Conservation (phyloP, 2,888 invertebrate genomes). For the Eupithecia exiguata region DNA sequence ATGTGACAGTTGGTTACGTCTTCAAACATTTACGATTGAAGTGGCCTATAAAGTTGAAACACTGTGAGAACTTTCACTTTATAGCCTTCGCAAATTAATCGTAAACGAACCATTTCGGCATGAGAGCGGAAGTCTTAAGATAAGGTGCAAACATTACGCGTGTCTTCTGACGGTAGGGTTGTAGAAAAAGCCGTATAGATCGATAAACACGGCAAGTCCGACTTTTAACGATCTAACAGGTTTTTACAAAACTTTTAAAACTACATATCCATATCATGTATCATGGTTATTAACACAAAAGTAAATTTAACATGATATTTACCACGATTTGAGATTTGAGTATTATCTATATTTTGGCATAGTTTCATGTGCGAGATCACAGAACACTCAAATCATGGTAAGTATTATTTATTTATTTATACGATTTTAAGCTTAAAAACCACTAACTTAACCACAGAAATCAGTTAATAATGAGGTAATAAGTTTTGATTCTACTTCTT, state of each 20-base stretch:
- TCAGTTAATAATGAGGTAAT: background rate
- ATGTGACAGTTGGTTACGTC: background rate
- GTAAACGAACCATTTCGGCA: slow-evolving; percentile 36
- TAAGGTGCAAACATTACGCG: slow-evolving; percentile 57
- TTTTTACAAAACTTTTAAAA: background rate
- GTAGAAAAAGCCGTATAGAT: slow-evolving; percentile 11
- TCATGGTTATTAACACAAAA: background rate
- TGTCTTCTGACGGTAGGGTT: slow-evolving; percentile 21
- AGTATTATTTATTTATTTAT: no score
- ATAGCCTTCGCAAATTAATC: slow-evolving; percentile 34
- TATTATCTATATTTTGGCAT: no score
- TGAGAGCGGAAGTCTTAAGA: slow-evolving; percentile 60
- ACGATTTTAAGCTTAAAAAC: background rate
- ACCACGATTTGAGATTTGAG: no score
- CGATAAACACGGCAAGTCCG: background rate
- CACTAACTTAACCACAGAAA: background rate
- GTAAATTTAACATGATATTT: no score
- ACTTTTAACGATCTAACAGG: background rate
- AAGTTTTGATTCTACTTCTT: background rate
- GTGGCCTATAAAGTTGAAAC: slow-evolving; percentile 7
- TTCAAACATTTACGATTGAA: slow-evolving; percentile 3
- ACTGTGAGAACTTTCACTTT: slow-evolving; percentile 30
- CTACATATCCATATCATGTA: no score
- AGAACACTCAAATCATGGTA: background rate
- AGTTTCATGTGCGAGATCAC: no score